These are phyloP conservation scores for Rhagonycha lutea DNA, from an alignment of 2,888 invertebrate species.

Conservation along the genomic window DNA sequence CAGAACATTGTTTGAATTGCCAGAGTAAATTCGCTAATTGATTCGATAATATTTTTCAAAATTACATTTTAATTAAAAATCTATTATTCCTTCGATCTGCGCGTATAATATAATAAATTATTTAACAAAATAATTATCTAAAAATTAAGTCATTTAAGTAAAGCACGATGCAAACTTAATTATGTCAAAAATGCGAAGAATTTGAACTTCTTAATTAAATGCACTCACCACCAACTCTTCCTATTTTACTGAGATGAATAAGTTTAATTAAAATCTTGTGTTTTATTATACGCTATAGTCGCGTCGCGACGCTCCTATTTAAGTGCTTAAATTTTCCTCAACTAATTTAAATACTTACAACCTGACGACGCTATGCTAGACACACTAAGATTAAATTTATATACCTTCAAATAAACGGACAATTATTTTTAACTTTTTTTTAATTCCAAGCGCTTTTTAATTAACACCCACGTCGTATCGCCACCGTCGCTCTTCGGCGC, in stretches of 20 bases:
- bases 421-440: neutral
- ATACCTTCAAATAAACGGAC: neutral
- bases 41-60: neutral
- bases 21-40: conserved; percentile 18
- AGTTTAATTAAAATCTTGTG: conserved; percentile 58
- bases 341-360: conserved; percentile 26
- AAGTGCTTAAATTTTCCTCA: conserved; percentile 27
- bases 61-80: neutral
- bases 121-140: neutral
- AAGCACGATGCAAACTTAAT: conserved; percentile 55
- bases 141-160: conserved; percentile 53
- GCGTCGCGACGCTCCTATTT: conserved; percentile 26
- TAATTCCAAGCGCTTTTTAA: neutral
- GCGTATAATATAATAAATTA: neutral
- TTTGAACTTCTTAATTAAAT: conserved; percentile 57
- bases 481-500: neutral
- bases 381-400: neutral
- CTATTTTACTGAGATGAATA: conserved; percentile 57
- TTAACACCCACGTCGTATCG: neutral
- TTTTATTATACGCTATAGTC: conserved; percentile 50
- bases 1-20: conserved; percentile 28
- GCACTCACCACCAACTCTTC: conserved; percentile 52
- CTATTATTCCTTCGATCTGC: neutral
- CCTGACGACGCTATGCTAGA: neutral
- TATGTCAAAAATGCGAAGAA: conserved; percentile 57